Evolutionary conservation across 2,888 invertebrate species (phyloP).

Genomic region (Chaetogeoica ovagalla): DNA sequence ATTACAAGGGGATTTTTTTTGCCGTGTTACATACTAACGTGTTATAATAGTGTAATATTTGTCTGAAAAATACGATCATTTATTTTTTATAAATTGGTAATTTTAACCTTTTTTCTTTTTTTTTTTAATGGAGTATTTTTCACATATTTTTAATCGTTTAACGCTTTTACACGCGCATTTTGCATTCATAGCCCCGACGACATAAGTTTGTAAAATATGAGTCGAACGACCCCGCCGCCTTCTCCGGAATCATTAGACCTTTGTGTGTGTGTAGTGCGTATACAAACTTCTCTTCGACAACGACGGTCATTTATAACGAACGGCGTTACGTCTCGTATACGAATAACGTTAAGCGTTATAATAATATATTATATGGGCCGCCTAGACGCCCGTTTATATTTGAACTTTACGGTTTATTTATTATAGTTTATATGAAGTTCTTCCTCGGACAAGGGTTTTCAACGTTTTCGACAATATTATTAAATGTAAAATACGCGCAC

Average conservation of each 20-base stretch:
- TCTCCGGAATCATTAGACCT: constrained; percentile 27
- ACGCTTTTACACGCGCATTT: background rate
- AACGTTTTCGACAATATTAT: constrained; percentile 6
- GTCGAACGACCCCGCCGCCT: background rate
- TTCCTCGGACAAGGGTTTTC: background rate
- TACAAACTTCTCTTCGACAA: constrained; percentile 31
- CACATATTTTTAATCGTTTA: too few species aligned
- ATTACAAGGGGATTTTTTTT: too few species aligned
- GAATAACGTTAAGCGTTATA: constrained; percentile 38
- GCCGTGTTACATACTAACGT: too few species aligned
- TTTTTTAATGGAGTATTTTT: too few species aligned
- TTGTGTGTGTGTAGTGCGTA: background rate
- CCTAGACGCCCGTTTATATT: background rate
- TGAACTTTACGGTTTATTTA: constrained; percentile 27
- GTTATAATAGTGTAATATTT: too few species aligned
- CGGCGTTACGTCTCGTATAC: constrained; percentile 13
- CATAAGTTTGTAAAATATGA: constrained; percentile 38
- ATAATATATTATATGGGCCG: background rate
- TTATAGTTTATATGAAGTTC: constrained; percentile 40
- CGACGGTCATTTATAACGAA: constrained; percentile 39
- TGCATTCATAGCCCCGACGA: background rate
- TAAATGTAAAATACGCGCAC: background rate
- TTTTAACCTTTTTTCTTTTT: too few species aligned
- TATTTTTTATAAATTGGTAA: too few species aligned
- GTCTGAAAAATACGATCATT: too few species aligned